Evolutionary conservation across 2,888 invertebrate species (phyloP).

Genomic region (Oligia latruncula): DNA sequence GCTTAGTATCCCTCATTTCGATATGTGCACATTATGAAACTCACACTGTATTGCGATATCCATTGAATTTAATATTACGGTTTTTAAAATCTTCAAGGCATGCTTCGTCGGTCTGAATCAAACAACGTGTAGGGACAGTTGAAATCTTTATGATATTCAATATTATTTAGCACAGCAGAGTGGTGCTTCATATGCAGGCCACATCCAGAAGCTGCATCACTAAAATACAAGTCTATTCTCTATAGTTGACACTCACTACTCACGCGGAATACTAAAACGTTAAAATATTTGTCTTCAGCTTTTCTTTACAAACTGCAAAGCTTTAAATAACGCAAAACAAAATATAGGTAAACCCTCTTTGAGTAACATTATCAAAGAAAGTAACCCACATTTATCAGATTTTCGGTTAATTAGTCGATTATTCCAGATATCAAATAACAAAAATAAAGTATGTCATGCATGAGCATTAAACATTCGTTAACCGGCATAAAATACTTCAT

Average conservation of each 20-base stretch:
- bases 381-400: conserved; percentile 62
- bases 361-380: conserved; percentile 32
- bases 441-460: conserved; percentile 52
- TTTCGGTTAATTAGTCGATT: conserved; percentile 74
- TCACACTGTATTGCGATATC: background rate
- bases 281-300: conserved; percentile 37
- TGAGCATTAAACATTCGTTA: conserved; percentile 64
- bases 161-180: conserved; percentile 42
- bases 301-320: conserved; percentile 29
- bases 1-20: too few relatives aligned
- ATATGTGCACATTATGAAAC: too few relatives aligned
- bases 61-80: background rate
- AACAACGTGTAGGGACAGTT: conserved; percentile 8
- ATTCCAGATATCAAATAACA: conserved; percentile 69
- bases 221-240: conserved; percentile 45
- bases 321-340: conserved; percentile 29
- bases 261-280: conserved; percentile 37
- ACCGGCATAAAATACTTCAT: conserved; percentile 74
- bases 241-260: conserved; percentile 35
- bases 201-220: conserved; percentile 48
- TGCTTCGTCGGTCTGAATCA: conserved; percentile 13
- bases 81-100: background rate
- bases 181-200: conserved; percentile 34
- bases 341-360: conserved; percentile 5
- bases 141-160: conserved; percentile 46